Base-by-base conservation (phyloP, 2,797 vertebrate genomes). In the Cyclopterus lumpus region DNA sequence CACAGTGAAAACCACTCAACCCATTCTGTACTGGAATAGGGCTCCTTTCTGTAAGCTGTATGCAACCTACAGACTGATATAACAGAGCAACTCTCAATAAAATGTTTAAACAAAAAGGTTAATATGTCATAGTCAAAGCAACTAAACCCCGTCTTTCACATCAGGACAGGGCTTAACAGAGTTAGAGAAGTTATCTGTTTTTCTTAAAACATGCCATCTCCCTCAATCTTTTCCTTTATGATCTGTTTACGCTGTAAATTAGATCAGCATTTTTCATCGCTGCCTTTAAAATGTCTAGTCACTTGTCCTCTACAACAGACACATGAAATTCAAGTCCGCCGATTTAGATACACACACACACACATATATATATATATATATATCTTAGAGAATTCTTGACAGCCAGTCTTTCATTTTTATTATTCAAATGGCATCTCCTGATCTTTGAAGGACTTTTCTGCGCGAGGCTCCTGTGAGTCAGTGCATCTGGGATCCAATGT, bases 401-500 rank as follows among this genome's bases (percentile, higher is more conserved):
- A 8, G 18, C 6, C 2, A 36, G 20, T 69, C 5, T 32, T 64
- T 22, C 14, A 53, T 32, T 48, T 14, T 7, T 46, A 12, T 51
- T 24, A 66, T 51, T 54, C 6, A 1, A 67, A 48, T n/a, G 36
- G 30, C 22, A 54, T 67, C 72, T 67, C 9, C n/a, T 61, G 49
- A 81, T 65, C 6, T 60, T 12, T 65, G 22, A 69, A 51, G 34
- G 60, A 8, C 18, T 53, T 51, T 20, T 15, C 59, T n/a, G 16
- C 6, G 32, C 28, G 2, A 77, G 76, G 30, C 6, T 1, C 7
- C n/a, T 51, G 44, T 71, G 62, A 24, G 12, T 64, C 42, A 57
- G 46, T 53, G 16, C n/a, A 64, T 77, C 79, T 64, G 72, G 79
- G 63, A 71, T 54, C 44, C 42, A 15, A 54, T 71, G 46, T 79